These are phyloP conservation scores for Pomatorhinus ruficollis DNA, from an alignment of 2,113 vertebrate genomes.

Conservation along the genomic window DNA sequence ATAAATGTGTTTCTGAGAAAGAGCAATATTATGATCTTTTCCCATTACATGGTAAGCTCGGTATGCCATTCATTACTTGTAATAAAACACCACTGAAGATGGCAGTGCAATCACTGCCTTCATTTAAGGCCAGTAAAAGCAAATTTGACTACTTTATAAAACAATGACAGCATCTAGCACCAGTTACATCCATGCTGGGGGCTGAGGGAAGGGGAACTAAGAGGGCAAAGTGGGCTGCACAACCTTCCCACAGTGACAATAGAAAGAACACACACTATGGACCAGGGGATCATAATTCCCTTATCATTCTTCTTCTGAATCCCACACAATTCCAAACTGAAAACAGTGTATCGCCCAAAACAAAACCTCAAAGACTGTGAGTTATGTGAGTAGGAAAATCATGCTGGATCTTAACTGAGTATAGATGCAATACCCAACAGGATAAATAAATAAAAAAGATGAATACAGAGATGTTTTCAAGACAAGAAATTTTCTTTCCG, in stretches of 20 bases:
- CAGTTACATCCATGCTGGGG: background rate
- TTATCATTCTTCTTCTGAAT: background rate
- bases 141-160: background rate
- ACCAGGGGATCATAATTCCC: background rate
- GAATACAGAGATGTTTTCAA: background rate
- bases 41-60: background rate
- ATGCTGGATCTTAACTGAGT: background rate
- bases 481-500: background rate
- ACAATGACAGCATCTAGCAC: background rate
- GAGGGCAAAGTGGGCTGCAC: background rate
- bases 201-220: background rate
- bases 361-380: background rate
- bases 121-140: background rate
- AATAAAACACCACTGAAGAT: background rate
- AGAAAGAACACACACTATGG: background rate
- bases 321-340: background rate
- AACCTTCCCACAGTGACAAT: background rate
- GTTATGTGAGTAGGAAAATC: background rate
- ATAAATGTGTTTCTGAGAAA: background rate
- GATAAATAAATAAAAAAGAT: background rate
- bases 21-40: background rate
- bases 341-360: background rate
- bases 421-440: background rate
- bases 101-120: background rate
- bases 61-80: background rate